These are phyloP conservation scores for Scopus umbretta DNA, from an alignment of 2,113 vertebrate species.

Conservation along the genomic window DNA sequence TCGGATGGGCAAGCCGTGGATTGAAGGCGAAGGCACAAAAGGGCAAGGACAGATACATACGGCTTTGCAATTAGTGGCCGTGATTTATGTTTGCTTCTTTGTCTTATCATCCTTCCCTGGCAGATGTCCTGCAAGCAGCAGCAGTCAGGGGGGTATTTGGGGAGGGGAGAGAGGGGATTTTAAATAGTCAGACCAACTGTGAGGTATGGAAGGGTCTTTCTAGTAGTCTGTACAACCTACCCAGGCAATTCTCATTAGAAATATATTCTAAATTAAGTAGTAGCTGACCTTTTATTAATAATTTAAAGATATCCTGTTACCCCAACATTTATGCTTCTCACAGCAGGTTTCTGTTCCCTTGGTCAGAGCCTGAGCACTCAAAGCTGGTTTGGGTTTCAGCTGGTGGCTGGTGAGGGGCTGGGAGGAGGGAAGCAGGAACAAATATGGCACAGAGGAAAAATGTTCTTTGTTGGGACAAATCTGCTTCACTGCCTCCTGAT, in stretches of 20 bases:
- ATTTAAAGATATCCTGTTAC: neutral
- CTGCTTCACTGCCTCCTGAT: neutral
- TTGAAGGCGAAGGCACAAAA: neutral
- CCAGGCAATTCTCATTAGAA: neutral
- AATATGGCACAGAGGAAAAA: neutral
- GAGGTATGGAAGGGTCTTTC: neutral
- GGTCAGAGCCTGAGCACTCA: neutral
- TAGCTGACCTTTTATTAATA: neutral
- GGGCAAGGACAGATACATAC: neutral
- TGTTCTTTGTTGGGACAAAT: neutral
- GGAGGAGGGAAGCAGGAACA: neutral
- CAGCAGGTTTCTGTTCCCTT: neutral
- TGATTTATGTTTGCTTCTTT: conserved; percentile 37
- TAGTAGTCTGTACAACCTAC: neutral
- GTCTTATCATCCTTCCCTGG: neutral
- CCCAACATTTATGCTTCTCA: neutral
- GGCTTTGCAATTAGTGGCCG: neutral
- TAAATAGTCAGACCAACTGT: neutral
- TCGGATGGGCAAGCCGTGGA: neutral
- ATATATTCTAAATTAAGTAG: neutral
- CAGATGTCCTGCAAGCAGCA: conserved; percentile 6
- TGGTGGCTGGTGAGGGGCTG: neutral
- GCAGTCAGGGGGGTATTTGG: neutral
- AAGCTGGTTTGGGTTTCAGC: neutral
- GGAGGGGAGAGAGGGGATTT: neutral